Evolutionary conservation across 2,113 vertebrate species (phyloP), one percentile per base, ranked within the genome.

Genomic region (Hassar affinis): DNA sequence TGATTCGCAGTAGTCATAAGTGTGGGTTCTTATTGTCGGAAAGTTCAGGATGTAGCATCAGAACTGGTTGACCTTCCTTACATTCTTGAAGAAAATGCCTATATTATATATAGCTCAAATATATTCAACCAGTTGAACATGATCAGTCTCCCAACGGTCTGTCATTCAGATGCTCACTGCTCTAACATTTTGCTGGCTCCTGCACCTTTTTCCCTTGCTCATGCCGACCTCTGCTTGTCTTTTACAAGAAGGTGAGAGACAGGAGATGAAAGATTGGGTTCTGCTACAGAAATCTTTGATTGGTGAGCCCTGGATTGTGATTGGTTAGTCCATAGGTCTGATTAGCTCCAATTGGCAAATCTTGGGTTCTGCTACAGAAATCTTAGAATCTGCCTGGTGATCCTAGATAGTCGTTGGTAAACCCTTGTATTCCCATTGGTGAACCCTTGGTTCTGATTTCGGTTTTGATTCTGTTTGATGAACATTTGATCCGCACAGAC

Each of bases 51-150:
- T 6, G 42, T 71, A 35, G 38, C 11, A 69, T 22, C 66, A 69
- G 61, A 33, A 14, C 22, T 47, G 25, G 22, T 47, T 30, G n/a
- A 30, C 47, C n/a, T 52, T 75, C n/a, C 14, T 30, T 9, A 47
- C 68, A 15, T 25, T 69, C 66, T 6, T 71, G 11, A 72, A 64
- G 68, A 62, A 74, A 59, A 33, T 66, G 47, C 1, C 62, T 84
- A 62, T 81, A 81, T 86, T 81, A n/a, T n/a, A n/a, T n/a, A n/a
- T 84, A 86, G 38, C 78, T 66, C 12, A 17, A 45, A 80, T 80
- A 51, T 61, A 84, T 80, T 80, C 68, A n/a, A 35, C 61, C 35
- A 76, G 45, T 78, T 33, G 27, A 78, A 20, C 47, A 20, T 59
- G 27, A 84, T 84, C 64, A 81, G 54, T 86, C 72, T 84, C 30